Conservation (phyloP, 2,113 vertebrate species). For the Mirounga angustirostris region DNA sequence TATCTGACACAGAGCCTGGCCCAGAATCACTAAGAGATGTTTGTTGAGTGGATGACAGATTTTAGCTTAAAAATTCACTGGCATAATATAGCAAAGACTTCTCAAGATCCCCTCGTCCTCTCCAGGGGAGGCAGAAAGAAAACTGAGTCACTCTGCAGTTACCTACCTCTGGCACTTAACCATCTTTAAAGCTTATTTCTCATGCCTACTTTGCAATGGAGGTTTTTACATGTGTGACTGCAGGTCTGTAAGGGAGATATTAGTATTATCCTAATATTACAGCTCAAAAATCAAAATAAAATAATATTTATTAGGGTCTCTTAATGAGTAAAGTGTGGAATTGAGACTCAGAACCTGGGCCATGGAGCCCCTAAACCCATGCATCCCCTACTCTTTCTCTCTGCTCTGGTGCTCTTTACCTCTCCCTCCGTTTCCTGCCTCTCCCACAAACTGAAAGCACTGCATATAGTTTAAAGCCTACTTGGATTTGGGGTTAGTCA, state of each 20-base stretch:
- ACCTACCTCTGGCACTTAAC: not conserved
- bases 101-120: not conserved
- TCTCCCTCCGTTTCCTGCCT: not conserved
- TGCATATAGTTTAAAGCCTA: not conserved
- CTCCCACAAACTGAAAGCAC: not conserved
- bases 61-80: conserved; percentile 21
- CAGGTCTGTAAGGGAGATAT: not conserved
- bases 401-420: not conserved
- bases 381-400: not conserved
- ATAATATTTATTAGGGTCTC: not conserved
- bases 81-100: not conserved
- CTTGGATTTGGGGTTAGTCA: not conserved
- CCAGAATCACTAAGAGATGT: not conserved
- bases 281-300: conserved; percentile 13
- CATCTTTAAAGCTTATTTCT: not conserved
- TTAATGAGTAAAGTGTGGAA: not conserved
- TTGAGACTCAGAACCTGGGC: not conserved
- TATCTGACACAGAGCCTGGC: not conserved
- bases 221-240: not conserved
- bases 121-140: not conserved
- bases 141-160: not conserved
- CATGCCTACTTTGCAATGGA: not conserved
- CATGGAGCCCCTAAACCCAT: too few relatives aligned
- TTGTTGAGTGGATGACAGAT: not conserved
- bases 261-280: not conserved